phyloP scores from a whole-genome alignment of 2,113 vertebrate species.

The Chloroceryle aenea region DNA sequence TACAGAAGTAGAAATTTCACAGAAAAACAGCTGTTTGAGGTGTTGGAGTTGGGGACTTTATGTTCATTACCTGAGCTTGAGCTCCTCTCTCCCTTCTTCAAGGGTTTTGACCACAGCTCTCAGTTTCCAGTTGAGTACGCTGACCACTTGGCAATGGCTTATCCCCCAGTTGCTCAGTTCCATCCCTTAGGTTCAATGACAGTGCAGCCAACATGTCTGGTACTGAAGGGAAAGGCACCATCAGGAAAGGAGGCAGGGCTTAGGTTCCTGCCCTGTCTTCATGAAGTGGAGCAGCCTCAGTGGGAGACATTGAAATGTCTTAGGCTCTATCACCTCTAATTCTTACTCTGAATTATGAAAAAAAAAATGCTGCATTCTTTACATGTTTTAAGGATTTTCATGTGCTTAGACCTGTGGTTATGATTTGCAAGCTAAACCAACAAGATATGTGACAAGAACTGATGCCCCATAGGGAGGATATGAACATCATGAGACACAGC shows the following conservation, averaged over 20 bases:
- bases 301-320: not conserved
- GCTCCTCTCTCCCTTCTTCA: not conserved
- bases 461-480: not conserved
- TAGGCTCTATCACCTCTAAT: not conserved
- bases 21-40: not conserved
- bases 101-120: not conserved
- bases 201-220: not conserved
- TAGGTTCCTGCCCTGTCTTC: not conserved
- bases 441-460: accelerated
- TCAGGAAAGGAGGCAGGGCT: not conserved
- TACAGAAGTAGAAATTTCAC: not conserved
- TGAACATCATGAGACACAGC: not conserved
- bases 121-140: not conserved
- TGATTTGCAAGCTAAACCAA: not conserved
- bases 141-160: not conserved
- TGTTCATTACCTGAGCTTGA: not conserved
- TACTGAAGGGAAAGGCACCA: not conserved
- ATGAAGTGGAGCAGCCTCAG: accelerated
- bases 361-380: not conserved
- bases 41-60: not conserved
- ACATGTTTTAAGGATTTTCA: not conserved
- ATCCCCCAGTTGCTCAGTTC: not conserved
- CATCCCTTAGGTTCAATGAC: not conserved
- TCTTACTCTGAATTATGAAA: not conserved
- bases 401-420: not conserved